A percentile compares a stretch with the other conserved stretches of the same genome.
Evolutionary conservation across 2,797 vertebrate genomes (phyloP).

Genomic region (Thunnus albacares): DNA sequence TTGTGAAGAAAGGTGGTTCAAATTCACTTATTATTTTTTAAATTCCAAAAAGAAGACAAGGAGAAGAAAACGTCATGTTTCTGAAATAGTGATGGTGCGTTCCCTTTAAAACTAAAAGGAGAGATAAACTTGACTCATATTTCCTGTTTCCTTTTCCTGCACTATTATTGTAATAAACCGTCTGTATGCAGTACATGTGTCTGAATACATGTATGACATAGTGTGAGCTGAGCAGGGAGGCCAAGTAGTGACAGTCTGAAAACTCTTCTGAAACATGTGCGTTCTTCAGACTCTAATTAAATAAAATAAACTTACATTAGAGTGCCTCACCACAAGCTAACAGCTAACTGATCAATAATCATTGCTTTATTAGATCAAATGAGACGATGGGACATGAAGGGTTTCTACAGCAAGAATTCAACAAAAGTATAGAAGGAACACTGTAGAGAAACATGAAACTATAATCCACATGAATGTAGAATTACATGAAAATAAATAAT

Average conservation of each 20-base stretch:
- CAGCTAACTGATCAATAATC: neutral
- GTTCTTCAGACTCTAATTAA: neutral
- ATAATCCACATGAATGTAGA: neutral
- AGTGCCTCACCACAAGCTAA: too few species aligned
- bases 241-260: neutral
- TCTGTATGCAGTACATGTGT: neutral
- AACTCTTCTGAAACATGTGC: neutral
- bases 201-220: neutral
- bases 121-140: constrained; percentile 13
- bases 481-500: neutral
- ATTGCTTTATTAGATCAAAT: neutral
- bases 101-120: constrained; percentile 1
- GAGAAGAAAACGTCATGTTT: neutral
- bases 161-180: neutral
- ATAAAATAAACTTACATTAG: neutral
- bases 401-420: neutral
- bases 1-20: neutral
- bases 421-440: neutral
- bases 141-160: constrained; percentile 36
- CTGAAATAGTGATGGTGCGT: neutral
- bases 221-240: neutral
- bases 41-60: neutral
- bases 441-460: neutral
- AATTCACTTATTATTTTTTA: neutral
- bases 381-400: neutral